Base-by-base conservation (phyloP, 2,888 invertebrate genomes). In the Nyleta sp. region DNA sequence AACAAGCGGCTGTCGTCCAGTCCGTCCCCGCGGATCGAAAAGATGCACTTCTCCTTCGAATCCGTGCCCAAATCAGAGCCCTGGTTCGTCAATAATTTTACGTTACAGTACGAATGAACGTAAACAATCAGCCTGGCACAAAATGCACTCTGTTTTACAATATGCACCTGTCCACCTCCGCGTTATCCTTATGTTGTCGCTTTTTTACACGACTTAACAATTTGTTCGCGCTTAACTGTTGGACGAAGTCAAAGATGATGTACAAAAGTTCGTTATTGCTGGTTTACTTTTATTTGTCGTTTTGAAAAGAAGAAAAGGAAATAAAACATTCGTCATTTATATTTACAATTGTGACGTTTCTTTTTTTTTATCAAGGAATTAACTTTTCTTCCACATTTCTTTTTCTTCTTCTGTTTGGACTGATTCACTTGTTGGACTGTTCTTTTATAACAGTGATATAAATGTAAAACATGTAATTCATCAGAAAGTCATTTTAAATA, bases 41-140 rank as follows among this genome's bases (percentile, higher is more conserved):
- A 93, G 84, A 91, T 94, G 82, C 93, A 94, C 87, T 95, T 95
- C 86, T 94, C 95, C 0, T 96, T 96, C 87, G 96, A 96, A 90
- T 92, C 93, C 13, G 92, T 95, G 71, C 96, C 96, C 0, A 92
- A 91, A 33, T 93, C 94, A 18, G 96, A 96, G 86, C 93, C 95
- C 0, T 96, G 96, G 96, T 79, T 72, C 20, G 79, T 71, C 20
- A 11, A 46, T 48, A 68, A 75, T 38, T 55, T 74, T 67, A 65
- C 20, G 53, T 68, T 62, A 44, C 7, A 53, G 4, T 42, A 60
- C 4, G n/a, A 62, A 55, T 42, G 44, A 65, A 57, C 42, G 55
- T 71, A 71, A 18, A 44, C 11, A 33, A 52, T 50, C 40, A 64
- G 52, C 6, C 8, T 24, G 15, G 28, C 8, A 57, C 28, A 40